Evolutionary conservation across 2,797 vertebrate genomes (phyloP), one percentile per base, ranked within the genome.

Genomic region (Aulostomus chinensis): DNA sequence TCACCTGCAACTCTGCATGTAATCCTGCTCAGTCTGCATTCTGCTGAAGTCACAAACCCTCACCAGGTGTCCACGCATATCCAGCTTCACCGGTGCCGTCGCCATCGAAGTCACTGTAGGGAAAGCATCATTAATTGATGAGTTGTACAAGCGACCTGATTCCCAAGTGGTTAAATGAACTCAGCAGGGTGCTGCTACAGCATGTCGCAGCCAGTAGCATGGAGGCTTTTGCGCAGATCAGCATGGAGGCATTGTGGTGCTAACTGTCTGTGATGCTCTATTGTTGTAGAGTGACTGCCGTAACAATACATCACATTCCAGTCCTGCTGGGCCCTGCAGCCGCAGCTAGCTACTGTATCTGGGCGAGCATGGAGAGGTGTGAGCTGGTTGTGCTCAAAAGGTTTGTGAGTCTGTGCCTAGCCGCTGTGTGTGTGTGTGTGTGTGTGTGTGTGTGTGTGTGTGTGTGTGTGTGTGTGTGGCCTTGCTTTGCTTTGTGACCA

Each of bases 301-400:
- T 37, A 62, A 87, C 78, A 87, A 86, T 81, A 36, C 75, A 24
- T 59, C 53, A 54, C 78, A 87, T 87, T 86, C 81, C 77, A 67
- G 52, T 40, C 64, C 50, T 45, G 66, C 63, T 62, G 64, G 39
- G 54, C 50, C 22, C 40, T 58, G 49, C 59, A 57, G 50, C 26
- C 30, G 2, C 6, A 7, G 42, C 38, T 37, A 42, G 61, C 42
- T 40, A 59, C 61, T 68, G 68, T 67, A 64, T 72, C 15, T 66
- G 40, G 13, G 15, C 17, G 3, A 36, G 39, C 35, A 36, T 57
- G 9, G 50, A 37, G 48, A 63, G 28, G 54, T 48, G 58, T 22
- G 51, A 33, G 32, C 3, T 36, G 24, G 20, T 4, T 1, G 17
- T 42, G 36, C 13, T 1, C 9, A 21, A 58, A 48, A 35, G 10